Base-by-base conservation (phyloP, 2,113 vertebrate species). In the Apteryx owenii region DNA sequence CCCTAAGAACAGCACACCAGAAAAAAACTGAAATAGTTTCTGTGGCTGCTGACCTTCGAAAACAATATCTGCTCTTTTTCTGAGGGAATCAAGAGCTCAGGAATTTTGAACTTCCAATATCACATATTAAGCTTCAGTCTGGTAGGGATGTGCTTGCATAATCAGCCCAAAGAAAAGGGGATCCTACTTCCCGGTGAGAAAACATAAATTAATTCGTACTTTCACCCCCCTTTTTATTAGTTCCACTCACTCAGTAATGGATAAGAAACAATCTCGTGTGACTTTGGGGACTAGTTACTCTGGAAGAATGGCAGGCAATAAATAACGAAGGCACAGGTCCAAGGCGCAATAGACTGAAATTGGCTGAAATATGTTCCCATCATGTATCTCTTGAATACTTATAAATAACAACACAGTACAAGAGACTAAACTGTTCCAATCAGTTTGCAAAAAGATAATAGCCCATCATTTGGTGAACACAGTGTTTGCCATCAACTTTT, bases 401-500 rank as follows among this genome's bases (percentile, higher is more conserved):
- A 11, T 19, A 83, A 94, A 81, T 80, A 76, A 81, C 42, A 73
- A 72, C 29, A 80, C 81, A 90, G 78, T 36, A 68, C 7, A 66
- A 70, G 53, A 33, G 50, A 12, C 38, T 29, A 53, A 88, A 86
- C 29, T 71, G 51, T 88, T 95, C 54, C 79, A 68, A 44, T 44
- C 0, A 0, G 31, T 81, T 90, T 86, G 69, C 77, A 71, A 88
- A 61, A 77, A 9, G 4, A 88, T 70, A 88, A 88, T 69, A 56
- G 42, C 31, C 50, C 60, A 81, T 75, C 71, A 48, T 81, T 91
- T 73, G 71, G 9, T 75, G 85, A 93, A 68, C 72, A 6, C 16
- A 81, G 51, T 91, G 56, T 95, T 96, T 93, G 61, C 72, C 61
- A 84, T 90, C 76, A 78, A 65, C 88, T 81, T 58, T 95, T 95